Conservation (phyloP, 2,113 vertebrate genomes). For the Podiceps cristatus region DNA sequence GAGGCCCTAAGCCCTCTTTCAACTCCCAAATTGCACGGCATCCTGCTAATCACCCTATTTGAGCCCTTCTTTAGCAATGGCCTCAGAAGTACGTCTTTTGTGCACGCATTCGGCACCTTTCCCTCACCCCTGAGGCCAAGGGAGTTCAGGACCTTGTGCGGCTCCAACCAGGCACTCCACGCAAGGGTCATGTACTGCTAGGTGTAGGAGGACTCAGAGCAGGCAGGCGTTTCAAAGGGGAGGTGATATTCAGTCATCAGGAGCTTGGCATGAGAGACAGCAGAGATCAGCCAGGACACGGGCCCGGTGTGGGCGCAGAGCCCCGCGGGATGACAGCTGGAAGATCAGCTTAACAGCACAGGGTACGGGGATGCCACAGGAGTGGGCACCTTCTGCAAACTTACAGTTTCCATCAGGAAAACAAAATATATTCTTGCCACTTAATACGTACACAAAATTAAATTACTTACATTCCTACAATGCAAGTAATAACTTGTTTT, state of each 20-base stretch:
- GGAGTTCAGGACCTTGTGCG: neutral
- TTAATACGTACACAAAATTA: neutral
- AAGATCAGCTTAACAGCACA: accelerated
- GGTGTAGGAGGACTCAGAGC: neutral
- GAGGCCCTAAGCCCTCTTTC: neutral
- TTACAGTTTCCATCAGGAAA: neutral
- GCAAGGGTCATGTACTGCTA: neutral
- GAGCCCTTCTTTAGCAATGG: neutral
- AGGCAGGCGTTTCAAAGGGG: neutral
- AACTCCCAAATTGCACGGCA: neutral
- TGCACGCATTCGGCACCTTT: neutral
- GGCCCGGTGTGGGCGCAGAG: neutral
- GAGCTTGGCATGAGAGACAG: too few relatives aligned
- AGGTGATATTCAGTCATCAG: neutral
- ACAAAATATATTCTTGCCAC: neutral
- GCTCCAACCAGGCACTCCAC: neutral
- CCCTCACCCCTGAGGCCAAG: neutral
- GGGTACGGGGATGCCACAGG: neutral
- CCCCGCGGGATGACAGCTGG: neutral
- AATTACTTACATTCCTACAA: neutral
- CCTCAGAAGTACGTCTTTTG: neutral
- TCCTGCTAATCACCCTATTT: too few relatives aligned
- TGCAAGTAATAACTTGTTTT: neutral
- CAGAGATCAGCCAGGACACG: neutral
- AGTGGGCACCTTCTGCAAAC: neutral